phyloP scores from a whole-genome alignment of 2,113 vertebrate species.

The Myotis lucifugus region DNA sequence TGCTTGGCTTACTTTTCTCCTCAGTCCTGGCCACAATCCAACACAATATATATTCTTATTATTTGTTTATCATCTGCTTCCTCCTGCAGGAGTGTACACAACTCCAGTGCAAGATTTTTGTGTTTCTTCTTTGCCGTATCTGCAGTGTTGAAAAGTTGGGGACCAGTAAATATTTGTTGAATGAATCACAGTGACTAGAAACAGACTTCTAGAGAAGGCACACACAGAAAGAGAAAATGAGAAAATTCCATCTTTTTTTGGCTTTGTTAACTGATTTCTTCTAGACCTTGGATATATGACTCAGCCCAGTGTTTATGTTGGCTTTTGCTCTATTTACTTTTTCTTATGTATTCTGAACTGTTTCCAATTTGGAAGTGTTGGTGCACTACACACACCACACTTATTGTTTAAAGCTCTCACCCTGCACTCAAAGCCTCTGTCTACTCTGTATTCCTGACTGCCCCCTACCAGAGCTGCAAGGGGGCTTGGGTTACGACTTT shows the following conservation, averaged over 20 bases:
- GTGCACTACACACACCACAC: background rate
- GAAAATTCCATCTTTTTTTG: conserved; percentile 2
- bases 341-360: background rate
- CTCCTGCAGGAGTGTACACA: background rate
- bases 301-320: background rate
- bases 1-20: background rate
- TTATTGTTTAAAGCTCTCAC: background rate
- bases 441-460: background rate
- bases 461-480: background rate
- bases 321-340: conserved; percentile 1
- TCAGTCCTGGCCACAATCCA: background rate
- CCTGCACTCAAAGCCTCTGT: background rate
- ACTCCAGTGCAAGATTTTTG: background rate
- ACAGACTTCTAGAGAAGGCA: background rate
- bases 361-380: background rate
- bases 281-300: background rate
- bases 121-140: background rate
- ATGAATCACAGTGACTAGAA: background rate
- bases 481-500: background rate
- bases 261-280: conserved; percentile 11
- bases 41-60: background rate
- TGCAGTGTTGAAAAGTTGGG: background rate
- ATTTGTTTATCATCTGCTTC: conserved; percentile 12
- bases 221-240: background rate
- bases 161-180: conserved; percentile 8